Evolutionary conservation across 2,888 invertebrate species (phyloP), one percentile per base, ranked within the genome.

Genomic region (Creontiades dilutus): DNA sequence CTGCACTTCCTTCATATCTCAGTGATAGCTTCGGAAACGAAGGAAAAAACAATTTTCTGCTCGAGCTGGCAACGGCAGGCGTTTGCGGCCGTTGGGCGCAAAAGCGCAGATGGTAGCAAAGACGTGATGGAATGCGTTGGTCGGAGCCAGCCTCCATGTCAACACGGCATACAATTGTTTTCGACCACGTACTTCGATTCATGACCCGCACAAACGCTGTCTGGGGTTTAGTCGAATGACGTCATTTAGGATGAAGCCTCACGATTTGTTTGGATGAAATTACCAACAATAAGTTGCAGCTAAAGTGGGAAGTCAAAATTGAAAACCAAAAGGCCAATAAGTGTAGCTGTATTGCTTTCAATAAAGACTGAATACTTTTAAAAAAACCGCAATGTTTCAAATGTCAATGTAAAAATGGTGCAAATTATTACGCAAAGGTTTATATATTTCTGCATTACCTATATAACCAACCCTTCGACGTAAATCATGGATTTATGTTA

Each of bases 111-210:
- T 68, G 68, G 68, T 12, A 68, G 68, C 68, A 68, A 23, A 13
- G 68, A 68, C 68, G 68, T 68, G 68, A 68, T 0, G 68, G 68
- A 68, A 68, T 68, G 68, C 68, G 68, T 23, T 68, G 68, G 68
- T 23, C 23, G 23, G 68, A 19, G 57, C 16, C 3, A 37, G 37
- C 27, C 68, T 23, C 68, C 68, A 23, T 27, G 68, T 68, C 68
- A 68, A 68, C 68, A 68, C 23, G 68, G 68, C 27, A 13, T 68
- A 68, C 68, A 23, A 68, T 68, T 68, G 68, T 23, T 23, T 68
- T 68, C 68, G 27, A 23, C n/a, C 68, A 68, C 68, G 23, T 68
- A 68, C n/a, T 19, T 9, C 68, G 12, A 4, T 23, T 23, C 68
- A 68, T 68, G 68, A 68, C 23, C 11, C 9, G 68, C 19, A 12